Conservation (phyloP, 2,888 invertebrate genomes). For the Folsomia manolachei region DNA sequence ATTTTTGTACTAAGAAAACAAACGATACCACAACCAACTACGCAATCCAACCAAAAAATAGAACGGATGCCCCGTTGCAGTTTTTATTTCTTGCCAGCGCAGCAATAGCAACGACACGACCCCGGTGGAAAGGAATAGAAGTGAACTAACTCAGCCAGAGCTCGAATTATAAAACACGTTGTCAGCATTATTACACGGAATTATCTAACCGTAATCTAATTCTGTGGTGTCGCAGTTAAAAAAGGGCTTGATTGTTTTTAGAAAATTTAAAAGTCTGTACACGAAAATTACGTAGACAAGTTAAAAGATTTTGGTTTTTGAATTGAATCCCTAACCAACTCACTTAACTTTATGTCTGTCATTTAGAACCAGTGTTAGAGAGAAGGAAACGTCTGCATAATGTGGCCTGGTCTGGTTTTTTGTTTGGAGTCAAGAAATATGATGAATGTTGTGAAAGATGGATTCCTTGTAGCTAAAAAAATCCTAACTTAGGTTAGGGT, state of each 20-base stretch:
- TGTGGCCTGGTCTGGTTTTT: too few species aligned
- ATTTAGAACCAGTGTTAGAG: not conserved
- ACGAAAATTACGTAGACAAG: too few species aligned
- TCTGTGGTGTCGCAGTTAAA: too few species aligned
- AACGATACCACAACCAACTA: conserved; percentile 34
- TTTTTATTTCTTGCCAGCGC: not conserved
- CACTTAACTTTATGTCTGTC: not conserved
- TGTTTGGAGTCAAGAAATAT: too few species aligned
- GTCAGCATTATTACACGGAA: not conserved
- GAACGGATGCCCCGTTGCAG: not conserved
- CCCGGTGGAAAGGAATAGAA: too few species aligned
- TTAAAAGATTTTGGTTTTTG: too few species aligned
- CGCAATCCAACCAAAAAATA: conserved; percentile 8
- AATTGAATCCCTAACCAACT: not conserved
- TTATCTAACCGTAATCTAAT: not conserved
- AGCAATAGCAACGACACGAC: too few species aligned
- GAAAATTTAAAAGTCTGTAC: too few species aligned
- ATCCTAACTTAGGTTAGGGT: too few species aligned
- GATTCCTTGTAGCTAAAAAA: not conserved
- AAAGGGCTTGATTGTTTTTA: too few species aligned
- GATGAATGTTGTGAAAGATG: conserved; percentile 7
- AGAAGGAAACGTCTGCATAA: not conserved
- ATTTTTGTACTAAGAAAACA: conserved; percentile 38
- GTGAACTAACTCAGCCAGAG: too few species aligned
- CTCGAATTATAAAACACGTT: not conserved